phyloP scores from a whole-genome alignment of 2,797 vertebrate genomes.

The Dallia pectoralis region DNA sequence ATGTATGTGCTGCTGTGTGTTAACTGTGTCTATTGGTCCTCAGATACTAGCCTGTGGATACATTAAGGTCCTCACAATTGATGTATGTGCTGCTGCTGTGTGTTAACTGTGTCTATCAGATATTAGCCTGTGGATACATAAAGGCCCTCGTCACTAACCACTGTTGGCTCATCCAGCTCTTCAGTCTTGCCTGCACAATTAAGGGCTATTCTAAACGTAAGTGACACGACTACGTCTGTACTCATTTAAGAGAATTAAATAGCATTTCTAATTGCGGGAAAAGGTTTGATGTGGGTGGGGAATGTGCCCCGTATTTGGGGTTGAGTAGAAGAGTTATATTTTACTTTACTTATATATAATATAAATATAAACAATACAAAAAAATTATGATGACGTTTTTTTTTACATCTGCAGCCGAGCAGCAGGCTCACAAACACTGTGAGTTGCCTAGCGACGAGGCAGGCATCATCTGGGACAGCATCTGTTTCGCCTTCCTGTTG shows the following conservation, averaged over 20 bases:
- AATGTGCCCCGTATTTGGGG: background rate
- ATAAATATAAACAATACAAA: background rate
- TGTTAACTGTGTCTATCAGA: conserved; percentile 66
- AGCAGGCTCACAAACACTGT: conserved; percentile 71
- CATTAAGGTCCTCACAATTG: no score
- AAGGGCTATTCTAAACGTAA: conserved; percentile 92
- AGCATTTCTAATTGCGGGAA: background rate
- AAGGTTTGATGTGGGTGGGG: background rate
- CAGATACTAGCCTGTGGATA: no score
- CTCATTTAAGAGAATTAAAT: background rate
- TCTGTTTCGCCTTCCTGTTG: conserved; percentile 91
- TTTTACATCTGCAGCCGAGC: conserved; percentile 54
- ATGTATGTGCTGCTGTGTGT: no score
- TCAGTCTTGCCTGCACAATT: conserved; percentile 93
- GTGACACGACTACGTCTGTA: conserved; percentile 43
- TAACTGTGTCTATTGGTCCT: no score
- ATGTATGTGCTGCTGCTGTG: conserved; percentile 7
- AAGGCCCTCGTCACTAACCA: conserved; percentile 83
- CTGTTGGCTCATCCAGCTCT: conserved; percentile 93
- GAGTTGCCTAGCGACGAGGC: conserved; percentile 92
- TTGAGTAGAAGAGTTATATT: background rate
- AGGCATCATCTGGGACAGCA: conserved; percentile 95
- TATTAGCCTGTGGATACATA: conserved; percentile 93
- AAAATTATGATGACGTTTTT: background rate
- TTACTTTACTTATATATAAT: background rate